Base-by-base conservation (phyloP, 1,140 invertebrate genomes). In the Drosophila simulans region DNA sequence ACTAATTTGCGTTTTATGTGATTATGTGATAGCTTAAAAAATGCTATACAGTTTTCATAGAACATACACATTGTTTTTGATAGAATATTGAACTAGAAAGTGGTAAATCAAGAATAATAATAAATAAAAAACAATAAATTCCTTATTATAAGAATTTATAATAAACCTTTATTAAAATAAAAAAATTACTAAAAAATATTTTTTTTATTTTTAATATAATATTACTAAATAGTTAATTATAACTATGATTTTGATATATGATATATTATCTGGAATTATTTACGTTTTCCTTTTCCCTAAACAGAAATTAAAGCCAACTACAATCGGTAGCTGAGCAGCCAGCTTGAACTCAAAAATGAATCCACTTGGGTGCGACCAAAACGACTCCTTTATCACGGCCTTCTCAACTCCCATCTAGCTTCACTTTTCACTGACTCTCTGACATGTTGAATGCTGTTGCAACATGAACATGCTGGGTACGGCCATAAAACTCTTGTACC, bases 401-500 rank as follows among this genome's bases (percentile, higher is more conserved):
- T 15, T 25, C 49, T 22, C 13, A 35, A 17, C 20, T 22, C 4
- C n/a, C n/a, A 15, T 11, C 40, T 39, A 46, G 10, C 4, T 11
- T 27, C 39, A 11, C 60, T 46, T 68, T 25, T 48, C 22, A n/a
- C 17, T 17, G 25, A 34, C 11, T 34, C 17, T 17, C 49, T 68
- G 64, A 25, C 49, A 69, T 15, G 15, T 27, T 37, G 20, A 39
- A 46, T 46, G 49, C 62, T 66, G 20, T 45, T 39, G 8, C 42
- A 68, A 39, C 64, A 51, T 40, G 25, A 40, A 55, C 59, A 65
- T 52, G 45, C 51, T 43, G 34, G 59, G 42, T 17, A 34, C 5
- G 34, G 39, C 51, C 64, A 60, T 59, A 54, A 62, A 59, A 48
- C 57, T 56, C 69, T 62, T 66, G 59, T 53, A 48, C 15, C 43